These are phyloP conservation scores for Hydrozoanthus tunicans DNA, from an alignment of 64 coral and sea anemone species.

Conservation along the genomic window DNA sequence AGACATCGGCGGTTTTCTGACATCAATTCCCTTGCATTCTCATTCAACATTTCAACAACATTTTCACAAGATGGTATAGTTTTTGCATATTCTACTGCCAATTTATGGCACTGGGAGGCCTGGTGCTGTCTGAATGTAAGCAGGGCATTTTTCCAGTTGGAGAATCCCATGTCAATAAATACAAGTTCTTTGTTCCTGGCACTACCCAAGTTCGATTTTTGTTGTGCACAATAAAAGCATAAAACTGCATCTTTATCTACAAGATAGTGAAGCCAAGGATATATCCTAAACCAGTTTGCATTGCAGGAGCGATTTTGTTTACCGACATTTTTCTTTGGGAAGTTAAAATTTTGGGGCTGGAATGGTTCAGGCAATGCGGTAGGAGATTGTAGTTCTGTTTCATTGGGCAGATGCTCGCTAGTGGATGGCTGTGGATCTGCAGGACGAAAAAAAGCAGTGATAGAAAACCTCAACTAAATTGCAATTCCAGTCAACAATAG, in stretches of 20 bases:
- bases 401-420: background rate
- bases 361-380: too few species aligned
- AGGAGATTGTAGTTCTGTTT: background rate
- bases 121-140: slow-evolving; percentile 49
- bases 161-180: slow-evolving; percentile 31
- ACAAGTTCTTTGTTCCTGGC: slow-evolving; percentile 45
- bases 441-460: background rate
- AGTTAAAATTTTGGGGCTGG: background rate
- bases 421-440: background rate
- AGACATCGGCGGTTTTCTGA: slow-evolving; percentile 40
- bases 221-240: slow-evolving; percentile 49
- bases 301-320: slow-evolving; percentile 64
- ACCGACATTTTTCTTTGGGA: slow-evolving; percentile 47
- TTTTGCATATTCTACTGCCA: slow-evolving; percentile 54
- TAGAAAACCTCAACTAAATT: background rate
- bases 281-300: slow-evolving; percentile 52
- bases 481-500: background rate
- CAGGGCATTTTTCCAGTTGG: slow-evolving; percentile 46
- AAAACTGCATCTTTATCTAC: slow-evolving; percentile 58
- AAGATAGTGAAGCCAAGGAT: slow-evolving; percentile 23
- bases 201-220: slow-evolving; percentile 58
- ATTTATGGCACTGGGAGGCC: slow-evolving; percentile 44
- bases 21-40: slow-evolving; percentile 39
- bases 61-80: slow-evolving; percentile 48
- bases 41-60: slow-evolving; percentile 56